A percentile compares a stretch with the other conserved stretches of the same genome.
phyloP scores from a whole-genome alignment of 2,888 invertebrate species.

The Patella depressa region DNA sequence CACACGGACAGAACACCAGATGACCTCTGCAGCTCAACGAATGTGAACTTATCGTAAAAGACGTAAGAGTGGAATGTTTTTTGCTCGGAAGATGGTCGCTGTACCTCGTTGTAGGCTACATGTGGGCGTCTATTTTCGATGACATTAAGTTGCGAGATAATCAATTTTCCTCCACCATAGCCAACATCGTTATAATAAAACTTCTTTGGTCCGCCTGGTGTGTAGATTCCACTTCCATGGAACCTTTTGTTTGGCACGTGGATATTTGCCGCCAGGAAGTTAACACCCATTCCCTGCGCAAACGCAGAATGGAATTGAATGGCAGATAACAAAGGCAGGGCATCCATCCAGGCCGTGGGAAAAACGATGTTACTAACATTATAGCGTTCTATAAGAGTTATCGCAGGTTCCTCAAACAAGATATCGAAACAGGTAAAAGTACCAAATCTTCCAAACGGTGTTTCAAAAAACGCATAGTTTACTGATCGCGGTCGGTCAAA shows the following conservation, averaged over 20 bases:
- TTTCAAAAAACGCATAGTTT: constrained; percentile 55
- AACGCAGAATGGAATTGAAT: constrained; percentile 78
- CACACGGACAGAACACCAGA: constrained; percentile 43
- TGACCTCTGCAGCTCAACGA: constrained; percentile 33
- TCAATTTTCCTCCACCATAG: constrained; percentile 33
- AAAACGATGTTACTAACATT: constrained; percentile 47
- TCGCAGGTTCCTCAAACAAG: constrained; percentile 80
- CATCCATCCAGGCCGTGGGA: constrained; percentile 83
- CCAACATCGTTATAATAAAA: constrained; percentile 36
- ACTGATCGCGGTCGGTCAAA: constrained; percentile 70
- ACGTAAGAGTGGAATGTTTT: constrained; percentile 36
- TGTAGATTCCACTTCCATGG: constrained; percentile 84
- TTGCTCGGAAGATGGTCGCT: background rate
- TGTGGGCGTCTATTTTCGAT: background rate
- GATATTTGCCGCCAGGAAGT: constrained; percentile 81
- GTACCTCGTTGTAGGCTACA: background rate
- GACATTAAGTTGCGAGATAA: constrained; percentile 40
- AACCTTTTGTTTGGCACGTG: constrained; percentile 74
- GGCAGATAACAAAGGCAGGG: constrained; percentile 75
- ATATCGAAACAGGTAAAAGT: constrained; percentile 88
- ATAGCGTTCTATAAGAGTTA: constrained; percentile 75
- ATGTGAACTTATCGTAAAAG: constrained; percentile 48
- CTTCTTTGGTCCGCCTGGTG: constrained; percentile 57
- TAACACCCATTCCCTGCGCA: constrained; percentile 78
- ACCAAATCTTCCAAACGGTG: constrained; percentile 73